Conservation (phyloP, 2,113 vertebrate genomes). For the Sylvia atricapilla region DNA sequence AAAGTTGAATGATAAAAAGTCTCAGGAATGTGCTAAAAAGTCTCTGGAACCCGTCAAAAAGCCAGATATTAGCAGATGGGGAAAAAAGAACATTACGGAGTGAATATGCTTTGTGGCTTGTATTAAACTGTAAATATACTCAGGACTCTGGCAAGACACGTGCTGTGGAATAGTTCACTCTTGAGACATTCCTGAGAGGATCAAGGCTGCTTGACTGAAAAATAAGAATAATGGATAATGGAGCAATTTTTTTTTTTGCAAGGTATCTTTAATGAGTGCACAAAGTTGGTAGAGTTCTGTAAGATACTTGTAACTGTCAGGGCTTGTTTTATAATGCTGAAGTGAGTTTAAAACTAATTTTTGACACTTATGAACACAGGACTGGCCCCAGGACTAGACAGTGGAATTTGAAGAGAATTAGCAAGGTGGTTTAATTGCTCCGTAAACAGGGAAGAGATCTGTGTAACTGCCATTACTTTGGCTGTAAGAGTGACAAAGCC, state of each 20-base stretch:
- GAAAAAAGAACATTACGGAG: not conserved
- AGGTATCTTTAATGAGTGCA: not conserved
- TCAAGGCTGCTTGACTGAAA: not conserved
- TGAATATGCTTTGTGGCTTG: not conserved
- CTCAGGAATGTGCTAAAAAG: not conserved
- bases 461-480: not conserved
- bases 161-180: not conserved
- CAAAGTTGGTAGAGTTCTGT: not conserved
- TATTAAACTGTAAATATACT: not conserved
- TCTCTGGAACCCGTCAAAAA: not conserved
- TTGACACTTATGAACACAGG: not conserved
- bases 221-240: not conserved
- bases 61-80: not conserved
- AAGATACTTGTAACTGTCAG: not conserved
- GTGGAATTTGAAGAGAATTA: not conserved
- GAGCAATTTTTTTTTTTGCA: not conserved
- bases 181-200: constrained; percentile 9
- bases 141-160: not conserved
- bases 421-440: not conserved
- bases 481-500: not conserved
- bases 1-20: not conserved
- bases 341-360: not conserved
- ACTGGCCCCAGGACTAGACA: not conserved
- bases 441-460: not conserved
- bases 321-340: not conserved